Percentiles rank a stretch among this genome's conserved stretches.
Evolutionary conservation across 2,797 vertebrate species (phyloP).

Genomic region (Hyperoplus lanceolatus): DNA sequence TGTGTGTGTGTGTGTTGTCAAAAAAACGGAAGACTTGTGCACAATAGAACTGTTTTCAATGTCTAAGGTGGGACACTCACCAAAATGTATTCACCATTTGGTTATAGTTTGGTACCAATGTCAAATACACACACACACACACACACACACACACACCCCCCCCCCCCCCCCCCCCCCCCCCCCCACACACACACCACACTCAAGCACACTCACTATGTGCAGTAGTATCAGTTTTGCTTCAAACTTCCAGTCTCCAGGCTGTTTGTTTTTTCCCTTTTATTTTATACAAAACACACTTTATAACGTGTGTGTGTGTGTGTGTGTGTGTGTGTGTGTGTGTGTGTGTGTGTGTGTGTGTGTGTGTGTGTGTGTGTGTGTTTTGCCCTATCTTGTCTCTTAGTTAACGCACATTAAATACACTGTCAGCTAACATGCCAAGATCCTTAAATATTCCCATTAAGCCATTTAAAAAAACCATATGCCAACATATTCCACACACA

Average conservation of each 20-base stretch:
- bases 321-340: neutral
- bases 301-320: neutral
- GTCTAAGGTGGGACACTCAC: neutral
- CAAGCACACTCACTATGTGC: too few relatives aligned
- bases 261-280: neutral
- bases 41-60: neutral
- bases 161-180: too few relatives aligned
- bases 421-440: slow-evolving; percentile 62
- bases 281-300: too few relatives aligned
- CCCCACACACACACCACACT: too few relatives aligned
- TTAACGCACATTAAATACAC: slow-evolving; percentile 73
- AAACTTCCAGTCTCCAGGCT: neutral
- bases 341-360: neutral
- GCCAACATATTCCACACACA: slow-evolving; percentile 45
- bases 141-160: too few relatives aligned
- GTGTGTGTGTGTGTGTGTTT: neutral
- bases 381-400: slow-evolving; percentile 20
- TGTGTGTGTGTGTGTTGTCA: neutral
- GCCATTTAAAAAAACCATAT: slow-evolving; percentile 62
- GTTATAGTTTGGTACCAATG: neutral
- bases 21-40: neutral
- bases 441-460: slow-evolving; percentile 66
- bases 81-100: neutral
- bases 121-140: too few relatives aligned
- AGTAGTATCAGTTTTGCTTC: neutral